Percentiles rank a stretch among this genome's conserved stretches.
Conservation (phyloP, 2,888 invertebrate species). For the Lasioglossum vierecki region DNA sequence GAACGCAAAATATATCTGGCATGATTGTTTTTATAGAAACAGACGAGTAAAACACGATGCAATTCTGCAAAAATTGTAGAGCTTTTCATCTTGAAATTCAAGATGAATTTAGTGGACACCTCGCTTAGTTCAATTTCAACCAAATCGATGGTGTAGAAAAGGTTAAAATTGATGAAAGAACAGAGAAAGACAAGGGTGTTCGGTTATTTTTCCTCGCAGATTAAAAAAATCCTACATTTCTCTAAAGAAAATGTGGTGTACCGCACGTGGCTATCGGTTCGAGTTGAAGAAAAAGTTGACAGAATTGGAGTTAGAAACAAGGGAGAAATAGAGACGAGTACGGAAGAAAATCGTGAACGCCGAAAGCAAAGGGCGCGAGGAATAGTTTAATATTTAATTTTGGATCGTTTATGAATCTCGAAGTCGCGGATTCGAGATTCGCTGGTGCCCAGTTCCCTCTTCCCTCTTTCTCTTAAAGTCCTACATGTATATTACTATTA, state of each 20-base stretch:
- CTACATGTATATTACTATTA: constrained; percentile 27
- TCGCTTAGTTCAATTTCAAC: no score
- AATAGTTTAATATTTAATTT: not conserved
- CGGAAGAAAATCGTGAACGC: not conserved
- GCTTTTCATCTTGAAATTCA: no score
- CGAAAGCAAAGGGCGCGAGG: not conserved
- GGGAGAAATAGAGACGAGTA: not conserved
- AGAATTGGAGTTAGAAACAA: not conserved
- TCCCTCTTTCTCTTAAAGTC: not conserved
- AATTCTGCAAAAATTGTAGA: no score
- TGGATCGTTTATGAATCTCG: not conserved
- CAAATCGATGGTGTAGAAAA: no score
- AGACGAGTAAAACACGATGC: no score
- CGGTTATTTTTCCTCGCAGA: not conserved
- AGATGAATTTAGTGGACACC: no score
- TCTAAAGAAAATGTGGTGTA: not conserved
- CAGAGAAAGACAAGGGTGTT: not conserved
- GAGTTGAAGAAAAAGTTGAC: not conserved
- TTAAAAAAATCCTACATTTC: not conserved
- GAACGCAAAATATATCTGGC: no score
- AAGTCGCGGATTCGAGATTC: not conserved
- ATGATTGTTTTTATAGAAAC: no score
- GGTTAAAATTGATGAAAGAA: not conserved
- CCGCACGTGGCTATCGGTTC: not conserved
- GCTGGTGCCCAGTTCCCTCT: not conserved